Evolutionary conservation across 1,140 invertebrate genomes (phyloP).

Genomic region (Scaptodrosophila lebanonensis): DNA sequence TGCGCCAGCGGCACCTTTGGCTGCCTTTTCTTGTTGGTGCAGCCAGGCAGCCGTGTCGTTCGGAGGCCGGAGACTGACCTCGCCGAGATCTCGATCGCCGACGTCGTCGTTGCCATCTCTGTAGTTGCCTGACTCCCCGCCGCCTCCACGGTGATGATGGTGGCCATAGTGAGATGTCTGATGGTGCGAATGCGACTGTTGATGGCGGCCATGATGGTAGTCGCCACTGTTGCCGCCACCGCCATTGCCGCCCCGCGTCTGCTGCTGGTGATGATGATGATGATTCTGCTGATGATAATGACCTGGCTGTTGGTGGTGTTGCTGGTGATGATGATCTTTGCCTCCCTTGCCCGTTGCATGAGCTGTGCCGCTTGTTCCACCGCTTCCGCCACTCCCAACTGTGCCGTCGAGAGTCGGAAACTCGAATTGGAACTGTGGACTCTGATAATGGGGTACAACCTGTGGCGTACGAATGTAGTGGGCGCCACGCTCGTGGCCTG

Average conservation of each 20-base stretch:
- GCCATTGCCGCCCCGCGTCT: slow-evolving; percentile 40
- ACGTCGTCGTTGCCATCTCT: slow-evolving; percentile 66
- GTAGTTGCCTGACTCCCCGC: slow-evolving; percentile 25
- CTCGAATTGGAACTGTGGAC: slow-evolving; percentile 88
- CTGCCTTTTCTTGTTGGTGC: slow-evolving; percentile 74
- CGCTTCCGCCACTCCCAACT: slow-evolving; percentile 72
- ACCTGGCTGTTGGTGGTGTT: slow-evolving; percentile 45
- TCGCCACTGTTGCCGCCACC: slow-evolving; percentile 7
- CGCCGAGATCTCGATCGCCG: slow-evolving; percentile 48
- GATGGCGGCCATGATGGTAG: neutral
- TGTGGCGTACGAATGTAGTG: too few relatives aligned
- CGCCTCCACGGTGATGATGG: neutral
- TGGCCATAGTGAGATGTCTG: slow-evolving; percentile 24
- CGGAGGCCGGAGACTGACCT: slow-evolving; percentile 71
- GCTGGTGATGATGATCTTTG: slow-evolving; percentile 33
- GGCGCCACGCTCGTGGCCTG: slow-evolving; percentile 67
- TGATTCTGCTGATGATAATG: slow-evolving; percentile 57
- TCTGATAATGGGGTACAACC: slow-evolving; percentile 75
- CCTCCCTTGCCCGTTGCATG: slow-evolving; percentile 55
- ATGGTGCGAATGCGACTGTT: slow-evolving; percentile 2
- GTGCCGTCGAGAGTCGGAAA: slow-evolving; percentile 86
- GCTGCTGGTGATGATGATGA: slow-evolving; percentile 38
- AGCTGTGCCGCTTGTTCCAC: slow-evolving; percentile 33
- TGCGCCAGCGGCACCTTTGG: slow-evolving; percentile 68
- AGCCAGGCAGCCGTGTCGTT: slow-evolving; percentile 73